These are phyloP conservation scores for Misgurnus mizolepis DNA, from an alignment of 2,113 vertebrate genomes.

Conservation along the genomic window DNA sequence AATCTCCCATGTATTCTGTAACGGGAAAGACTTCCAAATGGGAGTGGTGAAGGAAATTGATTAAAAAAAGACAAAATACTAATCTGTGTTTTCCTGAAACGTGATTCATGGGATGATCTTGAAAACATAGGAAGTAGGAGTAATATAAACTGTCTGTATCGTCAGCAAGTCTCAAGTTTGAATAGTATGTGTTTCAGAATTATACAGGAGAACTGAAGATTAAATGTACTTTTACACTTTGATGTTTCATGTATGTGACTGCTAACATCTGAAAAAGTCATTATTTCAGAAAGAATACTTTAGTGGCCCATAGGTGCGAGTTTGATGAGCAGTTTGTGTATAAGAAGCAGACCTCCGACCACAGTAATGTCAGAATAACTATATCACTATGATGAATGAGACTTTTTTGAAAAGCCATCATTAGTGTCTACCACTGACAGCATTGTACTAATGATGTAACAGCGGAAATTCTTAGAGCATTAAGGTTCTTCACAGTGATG, in stretches of 20 bases:
- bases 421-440: background rate
- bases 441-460: background rate
- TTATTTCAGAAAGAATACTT: conserved; percentile 7
- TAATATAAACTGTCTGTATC: conserved; percentile 64
- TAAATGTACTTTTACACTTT: background rate
- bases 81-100: conserved; percentile 74
- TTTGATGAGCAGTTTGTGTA: background rate
- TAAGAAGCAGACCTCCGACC: background rate
- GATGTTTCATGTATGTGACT: background rate
- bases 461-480: background rate
- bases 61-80: conserved; percentile 52
- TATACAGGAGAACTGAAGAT: background rate
- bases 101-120: conserved; percentile 50
- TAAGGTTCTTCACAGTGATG: too few relatives aligned
- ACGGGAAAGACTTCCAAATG: conserved; percentile 46
- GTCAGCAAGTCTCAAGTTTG: conserved; percentile 59
- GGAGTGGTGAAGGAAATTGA: conserved; percentile 52
- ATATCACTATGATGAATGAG: background rate
- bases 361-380: conserved; percentile 22
- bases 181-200: background rate
- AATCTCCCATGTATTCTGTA: background rate
- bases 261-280: background rate
- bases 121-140: conserved; percentile 65
- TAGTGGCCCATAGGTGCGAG: background rate
- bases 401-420: background rate